phyloP scores from a whole-genome alignment of 1,140 invertebrate species.

The Rhizoglyphus robini region DNA sequence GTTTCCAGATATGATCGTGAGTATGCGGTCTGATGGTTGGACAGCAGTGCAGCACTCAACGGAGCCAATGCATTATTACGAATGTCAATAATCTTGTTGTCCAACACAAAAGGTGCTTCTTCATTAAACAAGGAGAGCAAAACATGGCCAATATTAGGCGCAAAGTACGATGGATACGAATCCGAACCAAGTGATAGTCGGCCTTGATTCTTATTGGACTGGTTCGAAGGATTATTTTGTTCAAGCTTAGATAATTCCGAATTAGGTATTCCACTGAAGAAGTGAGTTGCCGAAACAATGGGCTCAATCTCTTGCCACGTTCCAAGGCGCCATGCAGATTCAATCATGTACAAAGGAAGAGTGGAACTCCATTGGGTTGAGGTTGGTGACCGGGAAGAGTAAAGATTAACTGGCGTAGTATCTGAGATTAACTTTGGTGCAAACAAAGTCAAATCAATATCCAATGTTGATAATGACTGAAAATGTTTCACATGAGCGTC shows the following conservation, averaged over 20 bases:
- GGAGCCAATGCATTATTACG: not conserved
- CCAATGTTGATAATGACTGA: no score
- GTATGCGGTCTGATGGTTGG: not conserved
- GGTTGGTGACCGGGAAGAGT: no score
- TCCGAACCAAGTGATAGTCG: not conserved
- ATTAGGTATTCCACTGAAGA: not conserved
- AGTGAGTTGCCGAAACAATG: not conserved
- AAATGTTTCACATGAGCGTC: no score
- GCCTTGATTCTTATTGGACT: not conserved
- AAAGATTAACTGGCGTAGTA: no score
- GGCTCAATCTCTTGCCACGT: not conserved
- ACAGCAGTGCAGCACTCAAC: not conserved
- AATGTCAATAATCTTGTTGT: not conserved
- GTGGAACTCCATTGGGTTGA: no score
- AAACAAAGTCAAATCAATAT: no score
- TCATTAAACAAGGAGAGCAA: not conserved
- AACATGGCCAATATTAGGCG: not conserved
- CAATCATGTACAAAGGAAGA: no score
- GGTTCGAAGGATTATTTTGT: not conserved
- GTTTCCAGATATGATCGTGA: not conserved
- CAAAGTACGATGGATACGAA: not conserved
- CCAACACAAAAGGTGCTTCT: not conserved
- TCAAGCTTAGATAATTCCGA: not conserved
- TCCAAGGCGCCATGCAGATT: no score
- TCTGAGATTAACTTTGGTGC: no score